Percentiles rank a stretch among this genome's conserved stretches.
phyloP scores from a whole-genome alignment of 2,113 vertebrate genomes.

The Syrrhaptes paradoxus region DNA sequence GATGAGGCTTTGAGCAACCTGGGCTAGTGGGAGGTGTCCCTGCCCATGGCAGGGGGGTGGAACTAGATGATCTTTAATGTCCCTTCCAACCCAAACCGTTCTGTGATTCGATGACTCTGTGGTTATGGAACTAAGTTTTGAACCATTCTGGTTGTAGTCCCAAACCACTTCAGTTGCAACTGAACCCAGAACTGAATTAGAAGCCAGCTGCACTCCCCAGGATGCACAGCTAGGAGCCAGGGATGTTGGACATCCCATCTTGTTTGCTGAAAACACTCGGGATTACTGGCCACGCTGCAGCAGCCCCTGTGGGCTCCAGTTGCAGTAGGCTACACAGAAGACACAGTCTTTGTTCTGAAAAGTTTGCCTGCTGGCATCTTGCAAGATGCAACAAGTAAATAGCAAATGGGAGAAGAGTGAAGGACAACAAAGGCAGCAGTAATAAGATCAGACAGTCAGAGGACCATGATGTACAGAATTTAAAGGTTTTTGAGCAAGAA shows the following conservation, averaged over 20 bases:
- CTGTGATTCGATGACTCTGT: too few relatives aligned
- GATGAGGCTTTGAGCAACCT: too few relatives aligned
- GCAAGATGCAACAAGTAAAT: background rate
- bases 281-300: background rate
- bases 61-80: too few relatives aligned
- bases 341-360: background rate
- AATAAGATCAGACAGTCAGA: background rate
- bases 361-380: background rate
- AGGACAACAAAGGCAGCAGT: background rate
- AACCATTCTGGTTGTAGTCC: background rate
- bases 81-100: too few relatives aligned
- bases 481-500: background rate
- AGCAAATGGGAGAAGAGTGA: background rate
- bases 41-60: too few relatives aligned
- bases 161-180: background rate
- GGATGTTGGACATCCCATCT: fast-evolving
- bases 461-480: background rate
- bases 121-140: background rate
- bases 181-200: background rate
- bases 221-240: background rate
- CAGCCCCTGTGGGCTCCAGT: background rate
- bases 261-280: background rate
- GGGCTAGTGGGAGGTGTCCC: too few relatives aligned
- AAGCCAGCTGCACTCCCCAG: background rate
- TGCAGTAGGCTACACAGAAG: background rate